Base-by-base conservation (phyloP, 2,888 invertebrate genomes). In the Oasisia sp. region DNA sequence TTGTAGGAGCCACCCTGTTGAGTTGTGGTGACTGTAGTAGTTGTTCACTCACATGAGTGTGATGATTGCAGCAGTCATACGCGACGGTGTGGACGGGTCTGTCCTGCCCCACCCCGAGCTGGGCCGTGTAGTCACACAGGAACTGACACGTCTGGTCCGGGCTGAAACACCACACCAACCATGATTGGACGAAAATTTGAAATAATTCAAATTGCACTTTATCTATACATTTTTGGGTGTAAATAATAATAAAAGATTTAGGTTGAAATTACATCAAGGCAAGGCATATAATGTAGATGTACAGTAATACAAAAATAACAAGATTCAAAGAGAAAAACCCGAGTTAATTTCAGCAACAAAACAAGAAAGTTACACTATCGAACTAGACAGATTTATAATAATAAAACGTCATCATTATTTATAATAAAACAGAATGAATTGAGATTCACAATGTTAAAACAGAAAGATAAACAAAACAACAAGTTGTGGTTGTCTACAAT, bases 11-110 rank as follows among this genome's bases (percentile, higher is more conserved):
- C 89, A 1, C 38, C 38, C 38, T 38, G 38, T 4, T 38, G 38
- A 12, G 56, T 89, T 9, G 74, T 74, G 5, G 74, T 74, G 7
- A 74, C 74, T 74, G 74, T 74, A 27, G 74, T 74, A 74, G 74
- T 74, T 74, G 74, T 74, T 74, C 19, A 94, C 95, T 95, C 94
- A 96, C 96, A 94, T 96, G 96, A 4, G 96, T 95, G 12, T 95
- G 94, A 56, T 95, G 95, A 93, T 96, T 96, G 92, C 95, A 95
- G 93, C 96, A 96, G 94, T 96, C 96, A 94, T 96, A 96, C 8
- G 96, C 96, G 8, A 96, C 96, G 91, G 95, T 95, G 92, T 96
- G 95, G 12, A 96, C 92, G 38, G 95, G 94, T 8, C 95, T 94
- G 56, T 95, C 94, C 44, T 94, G 94, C 0, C 96, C 96, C 8